A percentile compares a stretch with the other conserved stretches of the same genome.
Evolutionary conservation across 1,140 invertebrate species (phyloP).

Genomic region (Pissodes strobi): DNA sequence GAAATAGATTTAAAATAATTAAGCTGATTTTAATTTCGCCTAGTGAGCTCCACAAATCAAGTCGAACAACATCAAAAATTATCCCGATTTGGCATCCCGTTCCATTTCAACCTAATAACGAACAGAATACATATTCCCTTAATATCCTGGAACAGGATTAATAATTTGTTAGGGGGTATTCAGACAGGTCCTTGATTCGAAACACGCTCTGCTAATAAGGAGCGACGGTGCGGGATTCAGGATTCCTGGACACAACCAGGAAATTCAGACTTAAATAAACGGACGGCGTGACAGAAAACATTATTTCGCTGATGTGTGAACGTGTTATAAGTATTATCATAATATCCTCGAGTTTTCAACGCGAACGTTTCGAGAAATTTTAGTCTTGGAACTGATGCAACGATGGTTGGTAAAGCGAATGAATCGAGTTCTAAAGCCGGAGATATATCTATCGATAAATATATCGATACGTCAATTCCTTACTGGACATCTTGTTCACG

Average conservation of each 20-base stretch:
- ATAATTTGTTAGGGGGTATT: conserved; percentile 40
- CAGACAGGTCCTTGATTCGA: conserved; percentile 39
- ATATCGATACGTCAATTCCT: too few relatives aligned
- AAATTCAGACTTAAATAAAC: conserved; percentile 34
- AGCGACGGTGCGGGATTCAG: conserved; percentile 24
- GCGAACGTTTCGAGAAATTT: background rate
- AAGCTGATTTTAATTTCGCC: too few relatives aligned
- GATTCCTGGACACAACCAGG: conserved; percentile 32
- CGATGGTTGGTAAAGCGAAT: too few relatives aligned
- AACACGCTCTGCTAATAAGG: conserved; percentile 40
- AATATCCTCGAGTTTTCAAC: background rate
- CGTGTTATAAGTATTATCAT: conserved; percentile 5
- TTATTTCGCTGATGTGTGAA: conserved; percentile 30
- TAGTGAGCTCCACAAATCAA: too few relatives aligned
- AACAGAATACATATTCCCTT: conserved; percentile 36
- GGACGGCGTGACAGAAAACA: conserved; percentile 32
- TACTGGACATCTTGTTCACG: too few relatives aligned
- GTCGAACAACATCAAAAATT: too few relatives aligned
- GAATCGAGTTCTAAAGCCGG: too few relatives aligned
- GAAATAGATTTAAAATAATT: too few relatives aligned
- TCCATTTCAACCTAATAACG: background rate
- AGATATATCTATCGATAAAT: too few relatives aligned
- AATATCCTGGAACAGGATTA: conserved; percentile 45
- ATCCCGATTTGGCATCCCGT: too few relatives aligned
- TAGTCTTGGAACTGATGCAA: background rate